These are phyloP conservation scores for Stramonita haemastoma DNA, from an alignment of 2,888 invertebrate species.

Conservation along the genomic window DNA sequence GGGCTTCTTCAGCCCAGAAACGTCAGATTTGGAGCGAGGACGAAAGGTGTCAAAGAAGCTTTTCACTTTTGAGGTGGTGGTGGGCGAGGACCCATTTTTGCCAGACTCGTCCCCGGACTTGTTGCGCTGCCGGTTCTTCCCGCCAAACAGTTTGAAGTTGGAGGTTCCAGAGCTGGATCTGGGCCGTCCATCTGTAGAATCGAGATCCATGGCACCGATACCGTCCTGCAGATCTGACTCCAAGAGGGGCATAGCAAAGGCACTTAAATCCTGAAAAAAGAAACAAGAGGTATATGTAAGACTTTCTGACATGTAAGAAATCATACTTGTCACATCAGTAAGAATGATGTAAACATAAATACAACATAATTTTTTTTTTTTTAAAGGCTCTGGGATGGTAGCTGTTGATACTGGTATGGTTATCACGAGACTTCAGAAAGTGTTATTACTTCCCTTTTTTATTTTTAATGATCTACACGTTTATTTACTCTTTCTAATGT, in stretches of 20 bases:
- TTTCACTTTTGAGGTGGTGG: constrained; percentile 68
- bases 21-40: constrained; percentile 74
- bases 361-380: too few relatives aligned
- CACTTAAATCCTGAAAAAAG: constrained; percentile 71
- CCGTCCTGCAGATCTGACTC: constrained; percentile 59
- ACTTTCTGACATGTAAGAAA: too few relatives aligned
- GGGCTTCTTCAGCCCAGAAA: constrained; percentile 70
- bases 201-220: constrained; percentile 56
- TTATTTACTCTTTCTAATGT: too few relatives aligned
- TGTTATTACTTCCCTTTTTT: too few relatives aligned
- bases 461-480: too few relatives aligned
- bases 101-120: constrained; percentile 67
- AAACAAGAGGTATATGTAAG: too few relatives aligned
- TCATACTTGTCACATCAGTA: too few relatives aligned
- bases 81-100: constrained; percentile 58
- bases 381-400: too few relatives aligned
- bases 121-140: constrained; percentile 63
- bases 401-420: too few relatives aligned
- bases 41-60: constrained; percentile 72
- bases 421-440: too few relatives aligned
- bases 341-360: too few relatives aligned
- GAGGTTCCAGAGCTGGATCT: constrained; percentile 65
- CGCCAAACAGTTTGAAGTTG: constrained; percentile 63
- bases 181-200: constrained; percentile 67
- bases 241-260: constrained; percentile 74